Percentiles rank a stretch among this genome's conserved stretches.
These are phyloP conservation scores for Clusia tigrina DNA, from an alignment of 2,888 invertebrate genomes.

Conservation along the genomic window DNA sequence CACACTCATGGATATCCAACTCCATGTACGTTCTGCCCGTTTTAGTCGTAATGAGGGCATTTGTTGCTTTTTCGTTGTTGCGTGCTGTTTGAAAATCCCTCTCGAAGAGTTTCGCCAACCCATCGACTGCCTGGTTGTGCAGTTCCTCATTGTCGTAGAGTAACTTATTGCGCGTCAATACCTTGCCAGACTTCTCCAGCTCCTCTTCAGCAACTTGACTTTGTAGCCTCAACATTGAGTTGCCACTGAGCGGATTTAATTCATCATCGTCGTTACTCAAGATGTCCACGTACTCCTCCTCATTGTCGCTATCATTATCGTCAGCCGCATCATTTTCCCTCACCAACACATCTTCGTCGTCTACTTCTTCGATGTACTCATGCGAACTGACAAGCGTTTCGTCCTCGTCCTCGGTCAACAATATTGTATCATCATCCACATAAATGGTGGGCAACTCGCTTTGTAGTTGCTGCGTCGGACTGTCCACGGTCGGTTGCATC, in stretches of 20 bases:
- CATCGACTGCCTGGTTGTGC: constrained; percentile 63
- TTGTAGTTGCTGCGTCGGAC: constrained; percentile 31
- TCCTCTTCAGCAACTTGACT: constrained; percentile 37
- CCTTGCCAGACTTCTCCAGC: constrained; percentile 39
- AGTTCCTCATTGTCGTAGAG: constrained; percentile 61
- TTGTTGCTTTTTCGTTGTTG: constrained; percentile 61
- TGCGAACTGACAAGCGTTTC: constrained; percentile 59
- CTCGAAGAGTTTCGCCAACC: constrained; percentile 60
- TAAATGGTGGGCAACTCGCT: constrained; percentile 39
- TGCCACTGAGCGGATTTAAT: constrained; percentile 35
- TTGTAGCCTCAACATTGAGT: constrained; percentile 40
- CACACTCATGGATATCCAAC: too few species aligned
- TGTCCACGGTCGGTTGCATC: constrained; percentile 49
- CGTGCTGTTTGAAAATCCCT: constrained; percentile 48
- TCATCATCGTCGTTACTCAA: constrained; percentile 59
- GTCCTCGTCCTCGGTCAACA: constrained; percentile 62
- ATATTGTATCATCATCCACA: constrained; percentile 61
- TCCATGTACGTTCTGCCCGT: constrained; percentile 47
- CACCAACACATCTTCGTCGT: constrained; percentile 10
- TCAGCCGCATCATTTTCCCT: constrained; percentile 11
- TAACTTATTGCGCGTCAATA: constrained; percentile 58
- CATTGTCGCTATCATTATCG: constrained; percentile 16
- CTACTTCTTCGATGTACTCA: constrained; percentile 55
- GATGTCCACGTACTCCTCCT: constrained; percentile 61
- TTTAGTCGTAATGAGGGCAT: constrained; percentile 48